phyloP scores from a whole-genome alignment of 2,888 invertebrate genomes.

The Polia nebulosa region DNA sequence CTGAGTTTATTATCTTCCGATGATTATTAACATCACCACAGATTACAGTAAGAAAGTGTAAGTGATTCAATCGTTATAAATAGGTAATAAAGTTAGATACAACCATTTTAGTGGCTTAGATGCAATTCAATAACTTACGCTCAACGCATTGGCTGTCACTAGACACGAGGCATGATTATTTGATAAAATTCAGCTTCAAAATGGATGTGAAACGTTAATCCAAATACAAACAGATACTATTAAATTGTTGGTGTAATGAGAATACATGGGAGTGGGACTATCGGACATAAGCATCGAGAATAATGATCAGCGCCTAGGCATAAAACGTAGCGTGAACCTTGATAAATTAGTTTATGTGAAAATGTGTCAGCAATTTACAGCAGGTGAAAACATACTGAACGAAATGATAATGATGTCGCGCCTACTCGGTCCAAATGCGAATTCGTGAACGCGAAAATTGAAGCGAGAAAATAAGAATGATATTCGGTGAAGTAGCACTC shows the following conservation, averaged over 20 bases:
- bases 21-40: slow-evolving; percentile 73
- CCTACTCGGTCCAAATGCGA: slow-evolving; percentile 14
- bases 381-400: slow-evolving; percentile 19
- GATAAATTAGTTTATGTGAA: neutral
- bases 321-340: slow-evolving; percentile 18
- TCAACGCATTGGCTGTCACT: slow-evolving; percentile 48
- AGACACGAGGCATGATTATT: slow-evolving; percentile 52
- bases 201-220: slow-evolving; percentile 58
- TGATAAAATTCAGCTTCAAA: slow-evolving; percentile 54
- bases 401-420: slow-evolving; percentile 21
- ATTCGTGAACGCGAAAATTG: slow-evolving; percentile 23
- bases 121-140: slow-evolving; percentile 60
- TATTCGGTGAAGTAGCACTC: slow-evolving; percentile 55
- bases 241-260: slow-evolving; percentile 17
- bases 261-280: too few species aligned
- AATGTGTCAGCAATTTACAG: slow-evolving; percentile 48
- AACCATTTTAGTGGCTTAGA: slow-evolving; percentile 10
- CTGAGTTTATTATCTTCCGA: slow-evolving; percentile 47
- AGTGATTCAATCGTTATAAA: slow-evolving; percentile 67
- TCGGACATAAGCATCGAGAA: too few species aligned
- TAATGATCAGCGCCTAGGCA: too few species aligned
- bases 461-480: slow-evolving; percentile 46
- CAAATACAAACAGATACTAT: neutral
- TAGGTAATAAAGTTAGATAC: too few species aligned
- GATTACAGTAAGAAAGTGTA: slow-evolving; percentile 70